Evolutionary conservation across 2,797 vertebrate species (phyloP).

Genomic region (Hippoglossus hippoglossus): DNA sequence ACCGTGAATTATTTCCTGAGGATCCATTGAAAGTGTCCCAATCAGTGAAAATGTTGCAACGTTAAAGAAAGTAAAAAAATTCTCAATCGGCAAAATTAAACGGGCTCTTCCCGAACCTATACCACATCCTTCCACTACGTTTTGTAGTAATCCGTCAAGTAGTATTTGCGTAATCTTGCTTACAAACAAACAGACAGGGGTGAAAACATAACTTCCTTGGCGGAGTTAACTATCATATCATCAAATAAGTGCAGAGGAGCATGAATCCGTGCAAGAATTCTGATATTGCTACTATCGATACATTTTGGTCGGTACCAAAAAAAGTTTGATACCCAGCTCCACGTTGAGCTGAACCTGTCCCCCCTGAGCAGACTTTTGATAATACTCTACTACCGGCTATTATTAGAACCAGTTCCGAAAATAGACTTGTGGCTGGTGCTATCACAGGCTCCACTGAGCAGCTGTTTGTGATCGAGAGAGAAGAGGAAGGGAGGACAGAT

Average conservation of each 20-base stretch:
- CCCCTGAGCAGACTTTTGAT: conserved; percentile 20
- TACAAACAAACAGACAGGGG: too few relatives aligned
- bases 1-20: too few relatives aligned
- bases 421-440: conserved; percentile 48
- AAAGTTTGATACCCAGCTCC: neutral
- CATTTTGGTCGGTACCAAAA: neutral
- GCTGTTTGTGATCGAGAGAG: conserved; percentile 69
- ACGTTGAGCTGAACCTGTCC: neutral
- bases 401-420: conserved; percentile 59
- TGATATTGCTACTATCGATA: neutral
- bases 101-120: too few relatives aligned
- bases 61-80: too few relatives aligned
- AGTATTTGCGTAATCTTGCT: too few relatives aligned
- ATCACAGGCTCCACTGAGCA: conserved; percentile 50
- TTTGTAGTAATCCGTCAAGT: too few relatives aligned
- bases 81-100: too few relatives aligned
- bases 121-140: too few relatives aligned
- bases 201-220: too few relatives aligned
- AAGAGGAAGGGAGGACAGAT: conserved; percentile 26
- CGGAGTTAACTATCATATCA: neutral
- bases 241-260: neutral
- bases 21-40: too few relatives aligned
- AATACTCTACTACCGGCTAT: conserved; percentile 50
- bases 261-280: neutral
- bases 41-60: too few relatives aligned